Conservation (phyloP, 1,140 invertebrate species). For the Microplitis demolitor region DNA sequence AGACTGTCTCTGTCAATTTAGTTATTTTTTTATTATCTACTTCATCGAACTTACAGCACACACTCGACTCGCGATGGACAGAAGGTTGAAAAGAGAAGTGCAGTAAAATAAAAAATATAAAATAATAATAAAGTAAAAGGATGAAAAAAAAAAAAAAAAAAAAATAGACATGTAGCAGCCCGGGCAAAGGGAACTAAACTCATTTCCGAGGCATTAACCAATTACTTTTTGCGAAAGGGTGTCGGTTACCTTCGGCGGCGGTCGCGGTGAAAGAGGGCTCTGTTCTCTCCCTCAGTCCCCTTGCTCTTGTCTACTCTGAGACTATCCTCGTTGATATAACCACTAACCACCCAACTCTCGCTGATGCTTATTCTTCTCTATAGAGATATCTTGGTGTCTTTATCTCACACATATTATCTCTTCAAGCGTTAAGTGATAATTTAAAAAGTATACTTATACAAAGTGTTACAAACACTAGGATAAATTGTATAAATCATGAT, state of each 20-base stretch:
- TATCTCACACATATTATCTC: not conserved
- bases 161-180: slow-evolving; percentile 44
- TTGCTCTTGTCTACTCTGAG: slow-evolving; percentile 22
- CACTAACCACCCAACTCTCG: not conserved
- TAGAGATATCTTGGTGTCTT: not conserved
- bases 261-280: not conserved
- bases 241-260: slow-evolving; percentile 51
- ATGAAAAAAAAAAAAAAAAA: slow-evolving; percentile 28
- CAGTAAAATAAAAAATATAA: not conserved
- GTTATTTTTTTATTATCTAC: not conserved
- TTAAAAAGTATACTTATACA: no score
- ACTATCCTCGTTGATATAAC: slow-evolving; percentile 1
- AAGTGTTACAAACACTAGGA: no score
- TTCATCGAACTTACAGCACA: not conserved
- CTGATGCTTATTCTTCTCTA: not conserved
- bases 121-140: slow-evolving; percentile 1
- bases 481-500: no score
- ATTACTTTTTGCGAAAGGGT: slow-evolving; percentile 60
- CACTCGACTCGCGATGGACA: slow-evolving; percentile 20
- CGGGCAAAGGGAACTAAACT: slow-evolving; percentile 58
- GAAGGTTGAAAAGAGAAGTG: not conserved
- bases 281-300: not conserved
- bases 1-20: not conserved
- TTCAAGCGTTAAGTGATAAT: no score
- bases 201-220: slow-evolving; percentile 62